Base-by-base conservation (phyloP, 1,140 invertebrate genomes). In the Trichogramma pretiosum region DNA sequence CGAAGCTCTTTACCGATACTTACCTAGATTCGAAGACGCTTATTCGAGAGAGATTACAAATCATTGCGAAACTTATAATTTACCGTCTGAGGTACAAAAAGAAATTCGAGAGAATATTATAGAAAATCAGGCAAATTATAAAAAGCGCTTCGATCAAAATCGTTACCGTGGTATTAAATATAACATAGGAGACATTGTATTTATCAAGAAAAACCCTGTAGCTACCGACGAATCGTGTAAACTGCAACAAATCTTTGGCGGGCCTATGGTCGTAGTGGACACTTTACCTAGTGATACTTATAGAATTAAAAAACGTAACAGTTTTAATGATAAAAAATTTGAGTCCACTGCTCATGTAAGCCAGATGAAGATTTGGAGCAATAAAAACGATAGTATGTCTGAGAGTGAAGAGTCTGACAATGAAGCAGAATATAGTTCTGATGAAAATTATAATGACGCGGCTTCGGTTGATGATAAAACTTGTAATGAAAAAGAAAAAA, bases 1-100 rank as follows among this genome's bases (percentile, higher is more conserved):
- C 30, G 42, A 43, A 18, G 21, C 28, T 8, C 11, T 54, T 1
- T 48, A 49, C 11, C 49, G 55, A 4, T 56, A 52, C 17, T 7
- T 45, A 10, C 52, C 52, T 1, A 10, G 33, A 5, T 54, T 52
- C 23, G 28, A 50, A 9, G 44, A 37, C 0, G 50, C 33, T 11
- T 5, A 5, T 14, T 16, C 28, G 28, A 8, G 50, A 34, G 11
- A 43, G 33, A 16, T 47, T 22, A 39, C 41, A 13, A 18, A 26
- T 3, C 24, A 44, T 19, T 24, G 21, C n/a, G 48, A 50, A 22
- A 22, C 28, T 17, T 50, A 50, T 18, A 3, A 34, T 11, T 3
- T 30, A 7, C 48, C 26, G 13, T n/a, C 5, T 9, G 48, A 44
- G 13, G 39, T 44, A 16, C 48, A 41, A 23, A 8, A 32, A n/a